These are phyloP conservation scores for Trichopoda pennipes DNA, from an alignment of 2,888 invertebrate species.

Conservation along the genomic window DNA sequence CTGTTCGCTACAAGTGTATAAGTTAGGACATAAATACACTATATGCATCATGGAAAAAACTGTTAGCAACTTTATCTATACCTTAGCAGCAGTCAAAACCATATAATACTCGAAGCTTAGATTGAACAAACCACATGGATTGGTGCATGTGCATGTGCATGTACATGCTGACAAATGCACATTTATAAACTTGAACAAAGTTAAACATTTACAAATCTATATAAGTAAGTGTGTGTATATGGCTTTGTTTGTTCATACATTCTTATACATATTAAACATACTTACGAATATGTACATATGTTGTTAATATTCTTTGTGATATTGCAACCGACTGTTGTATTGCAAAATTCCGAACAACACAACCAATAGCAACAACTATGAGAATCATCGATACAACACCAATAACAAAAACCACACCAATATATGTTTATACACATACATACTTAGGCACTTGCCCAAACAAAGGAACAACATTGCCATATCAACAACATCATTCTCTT, in stretches of 20 bases:
- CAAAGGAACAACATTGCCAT: constrained; percentile 37
- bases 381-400: constrained; percentile 69
- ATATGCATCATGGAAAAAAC: constrained; percentile 41
- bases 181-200: constrained; percentile 26
- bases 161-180: neutral
- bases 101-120: constrained; percentile 37
- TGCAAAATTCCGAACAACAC: constrained; percentile 17
- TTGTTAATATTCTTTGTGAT: constrained; percentile 62
- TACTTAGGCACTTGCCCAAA: constrained; percentile 40
- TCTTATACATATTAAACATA: constrained; percentile 1
- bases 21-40: neutral
- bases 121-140: constrained; percentile 36
- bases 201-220: constrained; percentile 45
- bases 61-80: constrained; percentile 63
- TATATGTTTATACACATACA: constrained; percentile 9
- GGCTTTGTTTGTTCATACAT: constrained; percentile 7
- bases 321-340: constrained; percentile 68
- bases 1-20: neutral
- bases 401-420: constrained; percentile 57
- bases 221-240: constrained; percentile 27
- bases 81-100: constrained; percentile 61
- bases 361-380: constrained; percentile 48
- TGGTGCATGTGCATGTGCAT: neutral
- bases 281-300: constrained; percentile 3
- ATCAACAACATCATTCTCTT: constrained; percentile 60